These are phyloP conservation scores for Acanthisitta chloris DNA, from an alignment of 2,113 vertebrate species.

Conservation along the genomic window DNA sequence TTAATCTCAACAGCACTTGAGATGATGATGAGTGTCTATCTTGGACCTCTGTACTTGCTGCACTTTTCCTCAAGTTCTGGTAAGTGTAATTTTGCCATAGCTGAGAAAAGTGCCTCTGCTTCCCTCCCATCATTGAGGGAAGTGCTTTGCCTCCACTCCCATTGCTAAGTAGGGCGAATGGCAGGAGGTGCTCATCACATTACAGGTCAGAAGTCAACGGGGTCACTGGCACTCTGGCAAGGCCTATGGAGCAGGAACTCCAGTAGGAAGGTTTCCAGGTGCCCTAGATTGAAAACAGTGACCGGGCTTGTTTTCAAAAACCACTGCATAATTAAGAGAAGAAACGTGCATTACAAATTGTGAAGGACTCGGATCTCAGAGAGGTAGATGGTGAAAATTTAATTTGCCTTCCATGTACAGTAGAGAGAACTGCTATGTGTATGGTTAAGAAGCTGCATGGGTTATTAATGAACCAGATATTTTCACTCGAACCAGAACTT, in stretches of 20 bases:
- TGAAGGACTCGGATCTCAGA: not conserved
- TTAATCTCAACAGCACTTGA: constrained; percentile 65
- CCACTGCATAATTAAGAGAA: not conserved
- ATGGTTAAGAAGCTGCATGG: not conserved
- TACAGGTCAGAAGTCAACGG: constrained; percentile 66
- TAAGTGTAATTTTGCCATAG: constrained; percentile 71
- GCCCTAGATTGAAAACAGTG: not conserved
- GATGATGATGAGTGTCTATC: constrained; percentile 64
- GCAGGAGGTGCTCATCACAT: constrained; percentile 70
- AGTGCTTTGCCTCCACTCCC: constrained; percentile 70
- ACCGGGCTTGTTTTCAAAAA: not conserved
- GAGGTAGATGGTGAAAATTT: not conserved
- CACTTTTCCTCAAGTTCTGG: constrained; percentile 60
- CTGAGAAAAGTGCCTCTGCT: constrained; percentile 73
- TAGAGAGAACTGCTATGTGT: not conserved
- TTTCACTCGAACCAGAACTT: not conserved
- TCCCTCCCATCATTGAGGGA: constrained; percentile 61
- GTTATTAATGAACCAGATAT: not conserved
- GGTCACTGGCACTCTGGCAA: constrained; percentile 40
- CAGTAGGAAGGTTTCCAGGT: not conserved
- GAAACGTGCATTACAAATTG: not conserved
- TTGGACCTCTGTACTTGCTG: constrained; percentile 27
- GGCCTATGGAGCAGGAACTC: not conserved
- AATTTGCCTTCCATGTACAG: not conserved
- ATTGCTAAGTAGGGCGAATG: constrained; percentile 73